A percentile compares a stretch with the other conserved stretches of the same genome.
These are phyloP conservation scores for Drosophila eugracilis DNA, from an alignment of 1,140 invertebrate species.

Conservation along the genomic window DNA sequence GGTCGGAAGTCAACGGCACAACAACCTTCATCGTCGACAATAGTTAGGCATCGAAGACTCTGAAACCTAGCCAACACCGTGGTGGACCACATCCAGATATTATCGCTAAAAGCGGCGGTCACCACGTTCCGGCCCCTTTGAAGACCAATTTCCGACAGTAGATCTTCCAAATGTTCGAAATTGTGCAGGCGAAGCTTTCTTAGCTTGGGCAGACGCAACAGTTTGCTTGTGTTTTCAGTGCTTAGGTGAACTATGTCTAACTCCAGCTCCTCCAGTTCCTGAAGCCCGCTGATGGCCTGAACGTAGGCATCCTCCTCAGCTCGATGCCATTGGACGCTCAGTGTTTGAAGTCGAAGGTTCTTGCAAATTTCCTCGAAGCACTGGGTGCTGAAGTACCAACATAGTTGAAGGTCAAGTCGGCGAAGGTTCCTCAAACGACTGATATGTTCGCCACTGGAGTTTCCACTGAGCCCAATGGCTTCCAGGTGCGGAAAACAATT, in stretches of 20 bases:
- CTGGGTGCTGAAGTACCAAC: conserved; percentile 21
- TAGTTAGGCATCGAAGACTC: conserved; percentile 12
- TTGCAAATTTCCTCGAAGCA: conserved; percentile 28
- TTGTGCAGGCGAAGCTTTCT: conserved; percentile 24
- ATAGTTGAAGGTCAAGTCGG: conserved; percentile 31
- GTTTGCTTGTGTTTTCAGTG: conserved; percentile 4
- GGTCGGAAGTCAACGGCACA: conserved; percentile 1
- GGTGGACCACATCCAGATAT: conserved; percentile 7
- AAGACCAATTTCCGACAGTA: conserved; percentile 12
- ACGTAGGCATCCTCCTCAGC: conserved; percentile 15
- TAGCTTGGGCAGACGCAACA: conserved; percentile 28
- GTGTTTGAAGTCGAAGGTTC: conserved; percentile 9
- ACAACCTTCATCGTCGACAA: conserved; percentile 37
- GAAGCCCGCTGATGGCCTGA: conserved; percentile 4
- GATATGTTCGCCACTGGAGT: conserved; percentile 21
- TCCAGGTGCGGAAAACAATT: conserved; percentile 28
- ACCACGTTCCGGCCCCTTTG: conserved; percentile 21
- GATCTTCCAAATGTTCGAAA: conserved; percentile 4
- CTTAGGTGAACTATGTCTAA: conserved; percentile 21
- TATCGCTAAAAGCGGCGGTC: conserved; percentile 22
- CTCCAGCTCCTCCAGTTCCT: conserved; percentile 31
- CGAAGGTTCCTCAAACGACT: conserved; percentile 18
- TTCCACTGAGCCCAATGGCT: conserved; percentile 26
- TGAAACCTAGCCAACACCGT: background rate
- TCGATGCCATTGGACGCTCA: conserved; percentile 27